Base-by-base conservation (phyloP, 2,113 vertebrate genomes). In the Tragelaphus strepsiceros region DNA sequence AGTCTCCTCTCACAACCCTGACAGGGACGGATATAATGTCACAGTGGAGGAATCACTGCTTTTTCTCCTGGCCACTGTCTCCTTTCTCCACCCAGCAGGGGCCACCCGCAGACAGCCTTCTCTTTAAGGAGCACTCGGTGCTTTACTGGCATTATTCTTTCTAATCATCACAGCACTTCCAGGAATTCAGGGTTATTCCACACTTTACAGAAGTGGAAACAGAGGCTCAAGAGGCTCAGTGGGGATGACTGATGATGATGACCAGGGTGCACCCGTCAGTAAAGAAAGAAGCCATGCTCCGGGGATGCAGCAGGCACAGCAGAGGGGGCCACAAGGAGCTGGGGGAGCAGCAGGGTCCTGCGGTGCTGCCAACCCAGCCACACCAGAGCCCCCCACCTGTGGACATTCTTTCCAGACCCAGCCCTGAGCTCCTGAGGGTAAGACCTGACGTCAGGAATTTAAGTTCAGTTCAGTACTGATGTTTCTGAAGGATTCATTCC, bases 281-380 rank as follows among this genome's bases (percentile, higher is more conserved):
- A 32, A 67, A 91, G 3, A n/a, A 88, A 81, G 88, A 51, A 14
- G 24, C 35, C 59, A 53, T 16, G 26, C 56, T 30, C 32, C 0
- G 0, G 28, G 26, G 78, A 71, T 15, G 32, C 1, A 6, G 51
- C 58, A 90, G 53, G 59, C 4, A 5, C 67, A 74, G 6, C 13
- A n/a, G 46, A 54, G n/a, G 5, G 11, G 64, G 1, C 14, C 78
- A 74, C 19, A 19, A 21, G 43, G 43, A 53, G 43, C 26, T 9
- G 0, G 6, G 53, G 7, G 30, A 5, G 28, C 13, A 71, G 51
- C 22, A 51, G 56, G 19, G 22, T 24, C 51, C 43, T 8, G 5
- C 3, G 4, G 6, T 11, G 15, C 14, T 30, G 4, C 19, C 19
- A 13, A 22, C 32, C 15, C 0, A 4, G 30, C 7, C 17, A 12